Base-by-base conservation (phyloP, 2,113 vertebrate species). In the Colossoma macropomum region DNA sequence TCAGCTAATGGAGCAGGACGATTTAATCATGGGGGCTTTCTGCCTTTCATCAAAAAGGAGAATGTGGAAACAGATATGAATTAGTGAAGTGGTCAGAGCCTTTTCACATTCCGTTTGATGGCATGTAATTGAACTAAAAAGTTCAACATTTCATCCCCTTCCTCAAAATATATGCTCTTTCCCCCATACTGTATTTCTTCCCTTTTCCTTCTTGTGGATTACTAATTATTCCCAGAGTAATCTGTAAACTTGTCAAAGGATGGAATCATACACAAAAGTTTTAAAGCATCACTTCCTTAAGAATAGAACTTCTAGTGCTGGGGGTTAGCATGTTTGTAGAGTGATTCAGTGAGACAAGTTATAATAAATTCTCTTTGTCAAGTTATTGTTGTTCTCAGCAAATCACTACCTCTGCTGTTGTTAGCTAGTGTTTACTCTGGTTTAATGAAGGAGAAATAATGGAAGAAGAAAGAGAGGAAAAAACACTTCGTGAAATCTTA, bases 81-180 rank as follows among this genome's bases (percentile, higher is more conserved):
- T 90, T 84, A 86, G 80, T 88, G 34, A 89, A 75, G 66, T 30
- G 72, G 84, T 75, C 74, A 0, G 65, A 30, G 62, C 23, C 59
- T 78, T 88, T 52, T 72, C 7, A 76, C 66, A 87, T 87, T 88
- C 86, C 62, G 71, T 91, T 88, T 89, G 84, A 90, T 87, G 62
- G 50, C 41, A n/a, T 77, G 73, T 85, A 82, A 87, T 85, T 86
- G 73, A 84, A 66, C 74, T 65, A 34, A 56, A 79, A 80, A 84
- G 54, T 63, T 84, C 27, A 41, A 72, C 50, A 9, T 79, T 82
- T 70, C 28, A 66, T 63, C 41, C 10, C 21, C 41, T 83, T 65
- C 63, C 52, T 56, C 28, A 62, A 28, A 27, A 72, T 45, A 23
- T 45, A 25, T n/a, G 38, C 6, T 12, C 59, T 27, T n/a, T 21